Conservation (phyloP, 2,797 vertebrate genomes). For the Limosa lapponica region DNA sequence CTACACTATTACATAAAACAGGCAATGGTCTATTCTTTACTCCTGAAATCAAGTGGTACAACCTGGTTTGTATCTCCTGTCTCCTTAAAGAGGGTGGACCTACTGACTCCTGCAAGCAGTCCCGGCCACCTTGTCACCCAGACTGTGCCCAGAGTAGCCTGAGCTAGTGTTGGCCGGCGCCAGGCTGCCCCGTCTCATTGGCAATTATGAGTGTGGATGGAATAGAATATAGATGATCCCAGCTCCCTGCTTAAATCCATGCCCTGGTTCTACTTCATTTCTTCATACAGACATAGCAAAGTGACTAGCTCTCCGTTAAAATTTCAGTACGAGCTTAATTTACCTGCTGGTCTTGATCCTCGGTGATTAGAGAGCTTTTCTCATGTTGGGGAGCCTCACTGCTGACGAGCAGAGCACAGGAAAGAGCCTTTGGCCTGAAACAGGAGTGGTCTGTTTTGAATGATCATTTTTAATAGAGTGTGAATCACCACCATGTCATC, state of each 20-base stretch:
- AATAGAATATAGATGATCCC: background rate
- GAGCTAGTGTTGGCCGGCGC: background rate
- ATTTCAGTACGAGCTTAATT: background rate
- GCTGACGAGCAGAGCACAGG: background rate
- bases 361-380: background rate
- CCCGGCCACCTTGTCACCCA: background rate
- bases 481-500: conserved; percentile 11
- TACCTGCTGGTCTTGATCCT: background rate
- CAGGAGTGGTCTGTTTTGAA: background rate
- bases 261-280: background rate
- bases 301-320: background rate
- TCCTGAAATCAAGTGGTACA: background rate
- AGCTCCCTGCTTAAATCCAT: background rate
- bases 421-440: background rate
- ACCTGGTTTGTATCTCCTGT: background rate
- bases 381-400: background rate
- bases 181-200: background rate
- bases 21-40: background rate
- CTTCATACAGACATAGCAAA: background rate
- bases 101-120: background rate
- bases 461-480: conserved; percentile 12
- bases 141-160: background rate
- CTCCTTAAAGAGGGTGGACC: background rate
- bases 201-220: background rate
- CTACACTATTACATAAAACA: background rate